Evolutionary conservation across 2,797 vertebrate species (phyloP), one percentile per base, ranked within the genome.

Genomic region (Lagodon rhomboides): DNA sequence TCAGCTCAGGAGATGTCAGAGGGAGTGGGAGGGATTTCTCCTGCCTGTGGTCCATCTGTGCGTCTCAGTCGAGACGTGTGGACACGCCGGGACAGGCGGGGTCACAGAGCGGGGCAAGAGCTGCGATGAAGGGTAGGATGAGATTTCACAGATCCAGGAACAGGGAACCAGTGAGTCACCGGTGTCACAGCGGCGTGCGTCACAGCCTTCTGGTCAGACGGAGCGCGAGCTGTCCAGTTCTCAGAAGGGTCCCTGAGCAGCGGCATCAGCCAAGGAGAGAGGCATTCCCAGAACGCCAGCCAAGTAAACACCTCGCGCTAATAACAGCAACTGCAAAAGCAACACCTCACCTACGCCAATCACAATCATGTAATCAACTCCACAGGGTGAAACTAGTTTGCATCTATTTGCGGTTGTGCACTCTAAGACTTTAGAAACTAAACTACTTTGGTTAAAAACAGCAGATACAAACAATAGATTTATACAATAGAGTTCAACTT

Each of bases 151-250:
- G 88, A 90, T 90, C 83, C 86, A 72, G 87, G 84, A 89, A 89
- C 83, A 82, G 80, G 80, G 60, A 78, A 77, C 63, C 83, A 56
- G 78, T 92, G 91, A 93, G 83, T 94, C 90, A 91, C 49, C 8
- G 73, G 80, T 75, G 87, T 91, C 73, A 78, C 62, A 77, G 80
- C 58, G 0, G 41, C 71, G 71, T 92, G 92, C 76, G 83, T 94
- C 93, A 93, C 56, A 44, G 90, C 91, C 87, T 93, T 89, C 91
- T 91, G 88, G 90, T 90, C 90, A 87, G 82, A 89, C 38, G 8
- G 77, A 77, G 74, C 46, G n/a, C 82, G 82, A 80, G 72, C 79
- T 73, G 77, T 51, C 83, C 70, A 43, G 34, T 86, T 89, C 80
- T 87, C 75, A 80, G 78, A 88, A 83, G 80, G 83, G 73, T 75